Evolutionary conservation across 2,888 invertebrate genomes (phyloP), one percentile per base, ranked within the genome.

Genomic region (Microctonus aethiopoides): DNA sequence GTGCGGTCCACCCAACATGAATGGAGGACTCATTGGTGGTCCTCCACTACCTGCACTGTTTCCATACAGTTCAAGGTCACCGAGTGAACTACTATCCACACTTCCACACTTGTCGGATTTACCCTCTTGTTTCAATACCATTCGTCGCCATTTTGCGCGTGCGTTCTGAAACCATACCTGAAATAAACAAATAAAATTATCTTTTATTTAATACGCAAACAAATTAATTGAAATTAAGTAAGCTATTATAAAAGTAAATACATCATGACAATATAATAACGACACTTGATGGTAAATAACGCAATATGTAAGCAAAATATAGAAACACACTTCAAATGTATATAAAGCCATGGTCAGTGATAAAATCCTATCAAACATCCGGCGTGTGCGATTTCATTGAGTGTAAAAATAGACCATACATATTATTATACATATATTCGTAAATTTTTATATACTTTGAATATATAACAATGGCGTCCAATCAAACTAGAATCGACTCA

Each of bases 91-190:
- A 7, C 88, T 88, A 16, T 91, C 91, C 80, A 91, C 90, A 11
- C 89, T 88, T 20, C 91, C 91, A 82, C 92, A 92, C 81, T 93
- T 93, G 81, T 93, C 93, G 76, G 91, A 89, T 82, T 92, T 92
- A 86, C 92, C 92, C 84, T 94, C 94, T 83, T 94, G 93, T 83
- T 94, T 93, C 79, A 93, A 89, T 87, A 95, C 92, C 91, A 95
- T 94, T 77, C 97, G 91, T 81, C 97, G 91, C 93, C 95, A 96
- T 89, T 97, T 97, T 77, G 97, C 97, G 46, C 97, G 90, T 32
- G 96, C 96, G 86, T 97, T 97, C 88, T 97, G 96, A 88, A 97
- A 97, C 96, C 96, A 96, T 68, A 96, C 96, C 96, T 96, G 91
- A 51, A 89, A 89, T 87, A 88, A 89, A 87, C 75, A 68, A 67